phyloP scores from a whole-genome alignment of 2,888 invertebrate species.

The Myopa testacea region DNA sequence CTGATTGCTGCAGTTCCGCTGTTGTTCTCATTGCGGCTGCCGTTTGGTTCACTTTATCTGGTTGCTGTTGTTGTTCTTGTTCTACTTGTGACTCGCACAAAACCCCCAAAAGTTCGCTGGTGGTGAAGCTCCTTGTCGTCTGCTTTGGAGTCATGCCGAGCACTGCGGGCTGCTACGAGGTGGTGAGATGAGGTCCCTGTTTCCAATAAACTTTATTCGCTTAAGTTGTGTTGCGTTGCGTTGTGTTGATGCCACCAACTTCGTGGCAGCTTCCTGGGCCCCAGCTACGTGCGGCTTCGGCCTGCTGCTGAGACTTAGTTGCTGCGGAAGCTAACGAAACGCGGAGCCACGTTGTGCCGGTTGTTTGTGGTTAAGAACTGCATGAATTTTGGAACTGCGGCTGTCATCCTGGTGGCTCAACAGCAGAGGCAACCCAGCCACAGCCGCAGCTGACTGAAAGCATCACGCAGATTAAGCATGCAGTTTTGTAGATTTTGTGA shows the following conservation, averaged over 20 bases:
- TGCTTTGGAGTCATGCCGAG: not conserved
- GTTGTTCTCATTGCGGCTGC: not conserved
- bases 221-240: slow-evolving; percentile 1
- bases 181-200: not conserved
- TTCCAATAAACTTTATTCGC: slow-evolving; percentile 10
- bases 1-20: not conserved
- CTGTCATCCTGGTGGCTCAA: no score
- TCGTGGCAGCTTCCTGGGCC: not conserved
- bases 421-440: no score
- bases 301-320: not conserved
- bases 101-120: not conserved
- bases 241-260: slow-evolving; percentile 3
- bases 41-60: not conserved
- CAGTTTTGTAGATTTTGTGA: no score
- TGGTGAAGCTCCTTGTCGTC: not conserved
- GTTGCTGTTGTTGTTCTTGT: not conserved
- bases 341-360: no score
- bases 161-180: not conserved
- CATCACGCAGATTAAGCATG: no score
- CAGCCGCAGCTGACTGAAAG: no score
- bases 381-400: no score
- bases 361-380: no score
- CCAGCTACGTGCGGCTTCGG: not conserved
- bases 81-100: not conserved
- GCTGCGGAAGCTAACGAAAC: no score